These are phyloP conservation scores for Paracanthobrama guichenoti DNA, from an alignment of 2,113 vertebrate species.

Conservation along the genomic window DNA sequence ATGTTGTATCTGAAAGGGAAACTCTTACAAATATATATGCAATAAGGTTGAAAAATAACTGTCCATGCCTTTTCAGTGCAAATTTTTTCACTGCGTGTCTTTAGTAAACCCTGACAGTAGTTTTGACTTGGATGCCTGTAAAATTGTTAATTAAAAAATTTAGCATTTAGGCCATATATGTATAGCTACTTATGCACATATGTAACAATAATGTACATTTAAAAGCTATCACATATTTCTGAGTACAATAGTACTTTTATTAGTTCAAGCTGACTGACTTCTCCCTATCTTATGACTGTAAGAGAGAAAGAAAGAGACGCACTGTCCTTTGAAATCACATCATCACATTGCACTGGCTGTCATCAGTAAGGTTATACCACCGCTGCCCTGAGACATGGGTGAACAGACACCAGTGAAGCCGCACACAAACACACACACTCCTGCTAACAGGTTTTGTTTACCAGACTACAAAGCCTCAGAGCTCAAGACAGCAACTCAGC, in stretches of 20 bases:
- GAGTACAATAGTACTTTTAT: no score
- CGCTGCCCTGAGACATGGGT: slow-evolving; percentile 8
- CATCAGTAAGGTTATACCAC: slow-evolving; percentile 17
- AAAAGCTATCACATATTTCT: no score
- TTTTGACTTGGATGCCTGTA: background rate
- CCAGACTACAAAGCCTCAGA: slow-evolving; percentile 28
- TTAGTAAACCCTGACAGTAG: no score
- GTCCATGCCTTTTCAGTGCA: no score
- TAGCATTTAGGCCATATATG: background rate
- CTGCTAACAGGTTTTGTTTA: slow-evolving; percentile 38
- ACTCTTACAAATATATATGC: no score
- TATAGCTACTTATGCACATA: background rate
- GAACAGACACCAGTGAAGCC: background rate
- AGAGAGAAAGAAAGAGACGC: background rate
- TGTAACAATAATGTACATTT: no score
- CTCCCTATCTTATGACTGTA: background rate
- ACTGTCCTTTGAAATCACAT: slow-evolving; percentile 31
- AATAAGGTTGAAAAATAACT: no score
- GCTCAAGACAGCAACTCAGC: slow-evolving; percentile 12
- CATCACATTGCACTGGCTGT: slow-evolving; percentile 26
- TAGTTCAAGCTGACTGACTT: no score
- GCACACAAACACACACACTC: slow-evolving; percentile 21
- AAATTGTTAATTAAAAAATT: background rate
- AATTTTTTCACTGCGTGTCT: no score
- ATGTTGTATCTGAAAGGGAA: no score